Base-by-base conservation (phyloP, 2,113 vertebrate genomes). In the Sorex araneus region DNA sequence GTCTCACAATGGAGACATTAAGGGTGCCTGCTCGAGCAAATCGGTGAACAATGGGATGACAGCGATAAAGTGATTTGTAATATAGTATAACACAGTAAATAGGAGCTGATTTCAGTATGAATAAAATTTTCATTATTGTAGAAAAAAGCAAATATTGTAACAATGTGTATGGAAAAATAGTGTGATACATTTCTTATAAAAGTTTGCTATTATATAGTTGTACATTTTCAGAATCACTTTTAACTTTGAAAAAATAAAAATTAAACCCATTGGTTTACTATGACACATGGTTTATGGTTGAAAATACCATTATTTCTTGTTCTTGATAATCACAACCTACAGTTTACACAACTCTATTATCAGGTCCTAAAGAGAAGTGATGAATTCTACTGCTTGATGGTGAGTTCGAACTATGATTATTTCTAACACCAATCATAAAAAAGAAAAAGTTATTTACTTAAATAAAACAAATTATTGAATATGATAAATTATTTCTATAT, bases 201-300 rank as follows among this genome's bases (percentile, higher is more conserved):
- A 11, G 18, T 67, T 89, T 84, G 40, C 32, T 92, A 27, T 70
- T 83, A 5, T 34, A 57, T 30, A 85, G 43, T 23, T 74, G 28
- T 8, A 28, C 86, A 84, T 70, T 89, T 47, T 25, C 50, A 40
- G 25, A 23, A 60, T 16, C 32, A 13, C 64, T n/a, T 89, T 57
- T 83, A 27, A 89, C 36, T 90, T 27, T 64, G 43, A 86, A 86
- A 89, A 82, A 40, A 90, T 32, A 57, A 69, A 79, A 77, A 40
- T 66, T 11, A 86, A 76, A 88, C 43, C 6, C 64, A 11, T 60
- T 75, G 32, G 28, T 16, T 84, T 54, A 77, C 21, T 79, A 54
- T 43, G 30, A 87, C 28, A 23, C 3, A 23, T 47, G 3, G 2
- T 79, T 15, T 78, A 21, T 36, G 74, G 23, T 12, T 90, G 36